Evolutionary conservation across 2,113 vertebrate species (phyloP).

Genomic region (Rhegmatorhina hoffmannsi): DNA sequence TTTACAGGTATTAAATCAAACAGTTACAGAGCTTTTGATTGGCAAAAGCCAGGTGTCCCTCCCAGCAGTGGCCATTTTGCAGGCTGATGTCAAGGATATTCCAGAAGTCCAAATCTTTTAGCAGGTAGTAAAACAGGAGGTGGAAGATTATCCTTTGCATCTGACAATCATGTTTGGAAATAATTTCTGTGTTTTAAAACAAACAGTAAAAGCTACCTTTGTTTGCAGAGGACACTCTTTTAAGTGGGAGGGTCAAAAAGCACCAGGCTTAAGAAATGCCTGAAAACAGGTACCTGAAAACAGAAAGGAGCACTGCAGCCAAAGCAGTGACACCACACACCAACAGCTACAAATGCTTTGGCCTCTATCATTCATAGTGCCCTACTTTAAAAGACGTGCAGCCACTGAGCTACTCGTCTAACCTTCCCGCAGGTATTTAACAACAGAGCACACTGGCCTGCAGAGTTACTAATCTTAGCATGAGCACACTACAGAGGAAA

Average conservation of each 20-base stretch:
- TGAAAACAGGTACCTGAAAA: neutral
- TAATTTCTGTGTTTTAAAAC: neutral
- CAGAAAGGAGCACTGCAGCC: neutral
- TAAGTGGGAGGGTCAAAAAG: neutral
- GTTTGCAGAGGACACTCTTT: neutral
- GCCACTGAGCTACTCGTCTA: neutral
- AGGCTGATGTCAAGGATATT: constrained; percentile 31
- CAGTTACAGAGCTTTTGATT: neutral
- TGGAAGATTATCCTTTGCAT: constrained; percentile 73
- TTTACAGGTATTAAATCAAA: neutral
- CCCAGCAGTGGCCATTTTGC: constrained; percentile 63
- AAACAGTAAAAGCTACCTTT: neutral
- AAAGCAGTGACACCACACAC: neutral
- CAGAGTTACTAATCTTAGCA: neutral
- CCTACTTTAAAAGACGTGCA: neutral
- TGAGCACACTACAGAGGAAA: neutral
- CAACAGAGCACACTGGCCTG: neutral
- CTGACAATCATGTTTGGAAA: constrained; percentile 38
- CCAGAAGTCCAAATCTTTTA: constrained; percentile 55
- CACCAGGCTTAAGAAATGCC: neutral
- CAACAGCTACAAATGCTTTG: neutral
- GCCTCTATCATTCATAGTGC: neutral
- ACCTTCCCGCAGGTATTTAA: neutral
- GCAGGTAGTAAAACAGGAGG: constrained; percentile 66
- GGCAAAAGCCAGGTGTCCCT: constrained; percentile 61